Conservation (phyloP, 2,888 invertebrate genomes). For the Fissipunctia ypsillon region DNA sequence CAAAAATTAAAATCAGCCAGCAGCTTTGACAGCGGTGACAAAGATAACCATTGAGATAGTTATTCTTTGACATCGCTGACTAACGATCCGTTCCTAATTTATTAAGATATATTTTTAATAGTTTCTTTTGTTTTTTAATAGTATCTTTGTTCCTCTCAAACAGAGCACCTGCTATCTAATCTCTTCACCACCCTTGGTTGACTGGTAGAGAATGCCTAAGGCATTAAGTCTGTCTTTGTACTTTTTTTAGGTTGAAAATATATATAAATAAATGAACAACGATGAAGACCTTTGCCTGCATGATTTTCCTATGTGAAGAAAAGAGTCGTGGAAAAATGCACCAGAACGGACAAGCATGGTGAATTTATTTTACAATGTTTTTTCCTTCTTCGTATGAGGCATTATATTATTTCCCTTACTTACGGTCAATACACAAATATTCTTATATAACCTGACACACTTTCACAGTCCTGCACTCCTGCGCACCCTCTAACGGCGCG, state of each 20-base stretch:
- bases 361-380: not conserved
- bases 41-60: not conserved
- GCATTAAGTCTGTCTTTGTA: too few species aligned
- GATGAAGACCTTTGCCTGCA: not conserved
- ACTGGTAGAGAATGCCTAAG: too few species aligned
- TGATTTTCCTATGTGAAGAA: not conserved
- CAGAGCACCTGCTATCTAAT: too few species aligned
- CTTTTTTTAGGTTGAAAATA: too few species aligned
- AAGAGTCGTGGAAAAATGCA: not conserved
- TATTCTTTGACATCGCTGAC: not conserved
- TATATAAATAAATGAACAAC: too few species aligned
- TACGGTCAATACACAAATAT: not conserved
- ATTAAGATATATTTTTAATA: too few species aligned
- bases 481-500: slow-evolving; percentile 74
- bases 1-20: not conserved
- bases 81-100: too few species aligned
- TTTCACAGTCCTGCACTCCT: slow-evolving; percentile 61
- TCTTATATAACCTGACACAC: slow-evolving; percentile 53
- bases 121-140: too few species aligned
- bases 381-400: not conserved
- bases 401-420: not conserved
- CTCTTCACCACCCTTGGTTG: too few species aligned
- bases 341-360: not conserved
- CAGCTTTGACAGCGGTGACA: not conserved
- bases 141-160: too few species aligned